Evolutionary conservation across 2,888 invertebrate species (phyloP).

Genomic region (Drosophila stalkeri): DNA sequence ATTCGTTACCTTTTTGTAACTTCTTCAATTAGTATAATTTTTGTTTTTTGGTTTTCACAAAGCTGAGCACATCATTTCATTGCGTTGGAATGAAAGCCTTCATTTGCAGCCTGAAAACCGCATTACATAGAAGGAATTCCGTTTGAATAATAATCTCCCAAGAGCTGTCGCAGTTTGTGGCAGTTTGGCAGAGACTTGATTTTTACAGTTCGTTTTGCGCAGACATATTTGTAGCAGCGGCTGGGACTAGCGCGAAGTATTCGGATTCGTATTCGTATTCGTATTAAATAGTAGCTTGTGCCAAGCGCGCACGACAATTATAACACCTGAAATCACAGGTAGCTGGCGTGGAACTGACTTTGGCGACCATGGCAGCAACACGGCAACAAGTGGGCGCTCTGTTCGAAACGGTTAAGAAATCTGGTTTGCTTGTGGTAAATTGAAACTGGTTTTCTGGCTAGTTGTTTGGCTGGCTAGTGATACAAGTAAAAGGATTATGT

Average conservation of each 20-base stretch:
- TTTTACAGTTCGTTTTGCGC: slow-evolving; percentile 30
- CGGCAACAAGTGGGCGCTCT: slow-evolving; percentile 75
- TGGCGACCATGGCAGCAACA: slow-evolving; percentile 61
- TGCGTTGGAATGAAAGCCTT: neutral
- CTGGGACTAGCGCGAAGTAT: slow-evolving; percentile 42
- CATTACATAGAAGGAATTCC: slow-evolving; percentile 8
- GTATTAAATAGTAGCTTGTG: slow-evolving; percentile 34
- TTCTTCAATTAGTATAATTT: slow-evolving; percentile 12
- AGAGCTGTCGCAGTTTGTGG: slow-evolving; percentile 31
- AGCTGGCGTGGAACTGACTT: slow-evolving; percentile 76
- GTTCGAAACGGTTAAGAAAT: slow-evolving; percentile 61
- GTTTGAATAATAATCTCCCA: slow-evolving; percentile 17
- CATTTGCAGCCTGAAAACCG: slow-evolving; percentile 11
- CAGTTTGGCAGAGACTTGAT: slow-evolving; percentile 18
- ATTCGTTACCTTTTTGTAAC: slow-evolving; percentile 13
- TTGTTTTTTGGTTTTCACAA: slow-evolving; percentile 5
- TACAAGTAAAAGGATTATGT: slow-evolving; percentile 61
- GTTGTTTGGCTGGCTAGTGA: slow-evolving; percentile 54
- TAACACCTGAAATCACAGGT: slow-evolving; percentile 69
- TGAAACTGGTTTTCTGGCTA: slow-evolving; percentile 50
- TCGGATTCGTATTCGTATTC: slow-evolving; percentile 35
- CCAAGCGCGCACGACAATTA: slow-evolving; percentile 58
- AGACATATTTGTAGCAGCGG: slow-evolving; percentile 28
- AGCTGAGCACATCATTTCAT: slow-evolving; percentile 22
- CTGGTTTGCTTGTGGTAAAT: slow-evolving; percentile 59